Conservation (phyloP, 2,888 invertebrate species). For the Callinectes sapidus region DNA sequence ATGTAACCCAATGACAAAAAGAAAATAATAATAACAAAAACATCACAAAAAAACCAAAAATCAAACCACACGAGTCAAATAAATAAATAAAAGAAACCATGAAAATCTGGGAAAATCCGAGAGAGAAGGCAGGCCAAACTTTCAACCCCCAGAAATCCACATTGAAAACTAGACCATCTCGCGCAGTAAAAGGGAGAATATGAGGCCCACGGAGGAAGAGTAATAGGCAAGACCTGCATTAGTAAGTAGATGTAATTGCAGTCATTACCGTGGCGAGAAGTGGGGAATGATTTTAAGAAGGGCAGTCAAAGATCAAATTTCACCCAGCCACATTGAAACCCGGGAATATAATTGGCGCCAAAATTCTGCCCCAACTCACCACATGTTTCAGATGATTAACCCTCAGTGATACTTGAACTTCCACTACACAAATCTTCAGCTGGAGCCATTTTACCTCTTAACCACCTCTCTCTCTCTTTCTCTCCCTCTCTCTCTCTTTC, state of each 20-base stretch:
- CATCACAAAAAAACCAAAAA: too few species aligned
- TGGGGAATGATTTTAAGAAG: too few species aligned
- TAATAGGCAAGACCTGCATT: background rate
- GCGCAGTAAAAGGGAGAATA: background rate
- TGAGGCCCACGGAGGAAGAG: background rate
- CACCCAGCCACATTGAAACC: background rate
- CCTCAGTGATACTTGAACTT: background rate
- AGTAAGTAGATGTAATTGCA: background rate
- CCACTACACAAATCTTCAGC: background rate
- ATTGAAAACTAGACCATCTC: background rate
- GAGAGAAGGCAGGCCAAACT: background rate
- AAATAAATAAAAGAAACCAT: too few species aligned
- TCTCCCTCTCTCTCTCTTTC: conserved; percentile 6
- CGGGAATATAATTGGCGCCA: background rate
- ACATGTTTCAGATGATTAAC: background rate
- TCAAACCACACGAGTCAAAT: too few species aligned
- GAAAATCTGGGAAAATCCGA: too few species aligned
- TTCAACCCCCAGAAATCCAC: background rate
- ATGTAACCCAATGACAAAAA: too few species aligned
- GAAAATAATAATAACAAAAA: too few species aligned
- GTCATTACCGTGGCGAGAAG: background rate
- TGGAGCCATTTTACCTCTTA: background rate
- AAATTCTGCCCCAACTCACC: background rate
- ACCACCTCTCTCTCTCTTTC: background rate
- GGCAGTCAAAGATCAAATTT: background rate